Evolutionary conservation across 2,888 invertebrate species (phyloP), one percentile per base, ranked within the genome.

Genomic region (Tinea semifulvella): DNA sequence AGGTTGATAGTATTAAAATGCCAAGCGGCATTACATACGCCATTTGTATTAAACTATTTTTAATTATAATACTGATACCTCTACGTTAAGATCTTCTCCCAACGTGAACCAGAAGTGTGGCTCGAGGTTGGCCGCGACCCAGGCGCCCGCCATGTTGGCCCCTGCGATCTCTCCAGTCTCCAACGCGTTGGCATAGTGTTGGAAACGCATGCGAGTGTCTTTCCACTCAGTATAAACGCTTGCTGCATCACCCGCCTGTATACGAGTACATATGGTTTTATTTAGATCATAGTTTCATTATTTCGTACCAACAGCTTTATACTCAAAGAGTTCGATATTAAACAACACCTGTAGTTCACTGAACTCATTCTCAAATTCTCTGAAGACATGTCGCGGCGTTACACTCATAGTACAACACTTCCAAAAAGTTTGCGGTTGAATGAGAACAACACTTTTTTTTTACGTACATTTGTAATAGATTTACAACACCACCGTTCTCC

Each of bases 221-320:
- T 70, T 72, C 74, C 69, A 72, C 47, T 75, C 73, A 1, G 67
- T 64, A 57, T 68, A 74, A 43, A 65, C 50, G 48, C 76, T 77
- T 1, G 77, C 79, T 0, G 69, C 77, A 49, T 79, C 79, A 0
- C 79, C 79, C 4, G 79, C 79, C 79, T 76, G 36, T 28, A n/a
- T n/a, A n/a, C 8, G 8, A 22, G n/a, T n/a, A n/a, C n/a, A n/a
- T 7, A 22, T 5, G 25, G 25, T 22, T 22, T 22, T 7, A 22
- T 22, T 22, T 22, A 22, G 6, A n/a, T n/a, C n/a, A n/a, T n/a
- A 22, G 8, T 22, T 22, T 8, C 25, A 7, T 22, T 22, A 22
- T 8, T 5, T 7, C 25, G 6, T 22, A 22, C 25, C 5, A 7
- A 22, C 6, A 22, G 25, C 8, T 22, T 22, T 22, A 22, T 8